Evolutionary conservation across 1,140 invertebrate genomes (phyloP).

Genomic region (Galleria mellonella): DNA sequence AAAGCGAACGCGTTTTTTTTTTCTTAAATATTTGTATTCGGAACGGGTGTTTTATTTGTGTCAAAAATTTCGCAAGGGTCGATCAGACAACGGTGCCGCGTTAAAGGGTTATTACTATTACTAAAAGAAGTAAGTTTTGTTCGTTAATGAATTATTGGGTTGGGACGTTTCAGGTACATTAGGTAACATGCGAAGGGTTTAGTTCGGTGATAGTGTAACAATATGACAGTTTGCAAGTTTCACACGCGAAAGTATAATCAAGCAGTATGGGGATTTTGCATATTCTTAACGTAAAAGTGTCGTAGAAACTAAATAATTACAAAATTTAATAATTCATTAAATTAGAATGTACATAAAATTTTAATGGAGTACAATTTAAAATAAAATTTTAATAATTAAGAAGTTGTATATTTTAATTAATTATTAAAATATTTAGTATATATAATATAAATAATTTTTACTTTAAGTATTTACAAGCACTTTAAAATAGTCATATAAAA

Average conservation of each 20-base stretch:
- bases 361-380: background rate
- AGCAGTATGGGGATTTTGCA: slow-evolving; percentile 21
- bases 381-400: background rate
- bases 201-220: slow-evolving; percentile 28
- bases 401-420: background rate
- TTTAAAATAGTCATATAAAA: too few relatives aligned
- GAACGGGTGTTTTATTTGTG: slow-evolving; percentile 70
- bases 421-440: background rate
- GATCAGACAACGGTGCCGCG: slow-evolving; percentile 41
- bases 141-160: slow-evolving; percentile 72
- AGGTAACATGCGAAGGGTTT: slow-evolving; percentile 64
- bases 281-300: background rate
- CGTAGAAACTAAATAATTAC: background rate
- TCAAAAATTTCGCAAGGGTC: slow-evolving; percentile 67
- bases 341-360: background rate
- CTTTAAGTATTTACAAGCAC: too few relatives aligned
- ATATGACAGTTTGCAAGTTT: slow-evolving; percentile 57
- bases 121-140: slow-evolving; percentile 63
- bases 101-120: slow-evolving; percentile 70
- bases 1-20: slow-evolving; percentile 42
- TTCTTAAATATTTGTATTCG: slow-evolving; percentile 69
- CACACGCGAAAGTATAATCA: slow-evolving; percentile 64
- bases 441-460: too few relatives aligned
- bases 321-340: background rate
- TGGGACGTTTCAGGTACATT: slow-evolving; percentile 70